Evolutionary conservation across 1,140 invertebrate species (phyloP), one percentile per base, ranked within the genome.

Genomic region (Nephotettix cincticeps): DNA sequence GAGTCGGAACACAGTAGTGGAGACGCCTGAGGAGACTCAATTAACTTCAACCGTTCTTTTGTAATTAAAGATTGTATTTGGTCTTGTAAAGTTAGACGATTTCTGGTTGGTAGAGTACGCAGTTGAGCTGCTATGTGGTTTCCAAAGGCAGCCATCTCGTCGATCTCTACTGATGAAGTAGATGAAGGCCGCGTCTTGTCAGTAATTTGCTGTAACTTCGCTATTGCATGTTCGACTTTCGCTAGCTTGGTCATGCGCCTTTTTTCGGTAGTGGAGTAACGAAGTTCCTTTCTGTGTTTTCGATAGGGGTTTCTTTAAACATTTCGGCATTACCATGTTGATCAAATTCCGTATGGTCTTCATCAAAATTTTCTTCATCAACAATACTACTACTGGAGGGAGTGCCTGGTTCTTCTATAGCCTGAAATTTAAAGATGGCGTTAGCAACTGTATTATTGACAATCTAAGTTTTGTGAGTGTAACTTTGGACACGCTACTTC

Each of bases 121-220:
- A 66, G 17, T 23, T 66, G 64, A 19, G 64, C 32, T 36, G 64
- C 30, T n/a, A 66, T 32, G 40, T 66, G 40, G 32, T 66, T 66
- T 14, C 64, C 32, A 23, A 66, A 66, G 13, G 25, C 28, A n/a
- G 9, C 64, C 11, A 32, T n/a, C 23, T 66, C 64, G 32, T 66
- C 64, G 11, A 23, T 2, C 14, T 3, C 17, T 9, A 66, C 30
- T n/a, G 17, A 36, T 13, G 19, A 36, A 21, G 28, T 36, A 29
- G 27, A 9, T 27, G 64, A 40, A 19, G 64, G 3, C 32, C 32
- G 3, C 3, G 3, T 32, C n/a, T n/a, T n/a, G 6, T 66, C 32
- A 40, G 28, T 66, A 36, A 36, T 17, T 40, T 66, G 6, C 25
- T 66, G 28, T 32, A 66, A 3, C 30, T 66, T 66, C 17, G n/a